phyloP scores from a whole-genome alignment of 2,113 vertebrate species.

The Microtus montanus region DNA sequence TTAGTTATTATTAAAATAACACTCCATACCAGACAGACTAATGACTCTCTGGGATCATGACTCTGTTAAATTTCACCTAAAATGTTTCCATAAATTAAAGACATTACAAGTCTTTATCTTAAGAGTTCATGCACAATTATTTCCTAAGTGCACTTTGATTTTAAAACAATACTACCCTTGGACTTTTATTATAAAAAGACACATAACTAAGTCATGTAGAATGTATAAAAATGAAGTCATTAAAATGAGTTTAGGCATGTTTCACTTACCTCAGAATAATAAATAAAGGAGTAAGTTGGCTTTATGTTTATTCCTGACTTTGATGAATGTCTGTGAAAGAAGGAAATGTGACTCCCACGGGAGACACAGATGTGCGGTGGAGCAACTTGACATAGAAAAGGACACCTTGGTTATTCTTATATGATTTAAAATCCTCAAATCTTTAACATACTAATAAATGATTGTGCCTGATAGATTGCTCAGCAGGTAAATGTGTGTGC shows the following conservation, averaged over 20 bases:
- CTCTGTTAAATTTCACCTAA: conserved; percentile 2
- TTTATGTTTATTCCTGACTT: conserved; percentile 37
- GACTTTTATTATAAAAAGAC: conserved; percentile 19
- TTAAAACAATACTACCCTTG: conserved; percentile 25
- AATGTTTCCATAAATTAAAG: conserved; percentile 54
- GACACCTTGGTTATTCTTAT: not conserved
- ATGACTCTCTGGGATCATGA: not conserved
- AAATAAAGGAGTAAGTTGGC: conserved; percentile 18
- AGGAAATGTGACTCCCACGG: not conserved
- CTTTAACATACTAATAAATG: not conserved
- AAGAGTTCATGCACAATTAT: conserved; percentile 46
- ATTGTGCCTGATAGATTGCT: not conserved
- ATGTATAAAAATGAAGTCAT: conserved; percentile 28
- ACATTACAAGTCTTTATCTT: conserved; percentile 9
- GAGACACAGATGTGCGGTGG: not conserved
- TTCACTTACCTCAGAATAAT: conserved; percentile 33
- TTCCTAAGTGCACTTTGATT: not conserved
- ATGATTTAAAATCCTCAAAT: not conserved
- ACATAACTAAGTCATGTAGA: conserved; percentile 17
- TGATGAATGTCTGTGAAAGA: conserved; percentile 49
- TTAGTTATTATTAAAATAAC: conserved; percentile 74
- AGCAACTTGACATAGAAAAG: not conserved
- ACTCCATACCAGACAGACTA: conserved; percentile 51
- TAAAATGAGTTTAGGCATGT: conserved; percentile 37
- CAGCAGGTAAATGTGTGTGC: not conserved